A percentile compares a stretch with the other conserved stretches of the same genome.
These are phyloP conservation scores for Crambe crambe DNA, from an alignment of 37 sponge, comb jelly and placozoan genomes.

Conservation along the genomic window DNA sequence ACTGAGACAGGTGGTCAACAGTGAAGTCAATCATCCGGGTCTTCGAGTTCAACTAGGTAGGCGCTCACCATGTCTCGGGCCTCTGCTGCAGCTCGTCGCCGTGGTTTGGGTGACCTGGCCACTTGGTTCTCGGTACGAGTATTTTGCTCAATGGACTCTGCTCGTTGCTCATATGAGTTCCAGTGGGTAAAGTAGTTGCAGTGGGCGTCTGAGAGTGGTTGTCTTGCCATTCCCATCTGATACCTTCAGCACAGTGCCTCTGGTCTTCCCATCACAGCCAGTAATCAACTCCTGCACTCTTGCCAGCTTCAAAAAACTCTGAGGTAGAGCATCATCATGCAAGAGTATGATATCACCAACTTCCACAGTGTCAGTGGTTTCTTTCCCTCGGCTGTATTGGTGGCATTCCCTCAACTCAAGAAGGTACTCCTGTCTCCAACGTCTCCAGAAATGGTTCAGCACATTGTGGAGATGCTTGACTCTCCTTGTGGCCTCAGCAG, in stretches of 20 bases:
- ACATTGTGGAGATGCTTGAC: constrained; percentile 9
- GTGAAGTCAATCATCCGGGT: no score
- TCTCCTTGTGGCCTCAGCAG: background rate
- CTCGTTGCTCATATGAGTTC: constrained; percentile 4
- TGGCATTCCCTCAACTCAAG: constrained; percentile 13
- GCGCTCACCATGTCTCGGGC: background rate
- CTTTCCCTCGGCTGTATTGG: background rate
- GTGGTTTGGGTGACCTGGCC: background rate
- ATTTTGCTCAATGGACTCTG: background rate
- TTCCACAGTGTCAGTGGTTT: background rate
- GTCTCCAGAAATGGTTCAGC: constrained; percentile 31
- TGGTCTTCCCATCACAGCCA: constrained; percentile 15
- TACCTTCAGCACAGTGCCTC: constrained; percentile 6
- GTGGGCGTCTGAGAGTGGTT: constrained; percentile 19
- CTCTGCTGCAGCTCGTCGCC: background rate
- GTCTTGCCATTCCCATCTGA: constrained; percentile 6
- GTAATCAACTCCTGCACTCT: background rate
- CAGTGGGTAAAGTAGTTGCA: constrained; percentile 44
- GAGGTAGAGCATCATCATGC: background rate
- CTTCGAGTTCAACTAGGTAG: no score
- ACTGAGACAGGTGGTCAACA: no score
- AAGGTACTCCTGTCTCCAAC: constrained; percentile 30
- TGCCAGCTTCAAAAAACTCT: constrained; percentile 22
- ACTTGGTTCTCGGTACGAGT: background rate
- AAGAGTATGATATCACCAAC: constrained; percentile 34